Base-by-base conservation (phyloP, 2,797 vertebrate genomes). In the Muscicapa comitata region DNA sequence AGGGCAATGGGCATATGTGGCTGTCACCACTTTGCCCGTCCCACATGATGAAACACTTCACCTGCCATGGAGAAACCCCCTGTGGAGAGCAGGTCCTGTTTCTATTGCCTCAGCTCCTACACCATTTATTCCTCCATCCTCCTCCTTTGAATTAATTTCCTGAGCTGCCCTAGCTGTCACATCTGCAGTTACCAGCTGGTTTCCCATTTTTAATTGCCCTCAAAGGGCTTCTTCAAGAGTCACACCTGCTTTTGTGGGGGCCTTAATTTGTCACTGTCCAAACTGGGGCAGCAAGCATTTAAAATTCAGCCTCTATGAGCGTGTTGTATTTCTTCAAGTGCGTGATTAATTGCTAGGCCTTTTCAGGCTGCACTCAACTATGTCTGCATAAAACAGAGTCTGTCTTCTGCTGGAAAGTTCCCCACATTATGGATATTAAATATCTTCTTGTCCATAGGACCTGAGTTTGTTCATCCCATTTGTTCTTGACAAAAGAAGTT, bases 201-300 rank as follows among this genome's bases (percentile, higher is more conserved):
- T 87, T 90, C 73, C 73, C 67, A 23, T 88, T 66, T 92, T 76
- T 95, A 84, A 89, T 94, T 80, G 55, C 42, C 58, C 86, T 65
- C 37, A 35, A 26, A 72, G 51, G 73, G 28, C 55, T 83, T 78
- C 67, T 83, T 58, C 78, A 58, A 62, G 45, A 83, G 26, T 26
- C 84, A 57, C 90, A 74, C 79, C 92, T 93, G 72, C 83, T 77
- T 83, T 86, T 43, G 4, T 33, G 25, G 16, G 33, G 58, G 37
- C 72, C 77, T 76, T 87, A 85, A 96, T 96, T 90, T 94, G 88
- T 96, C 76, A 59, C 63, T 88, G 82, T 94, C 95, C 93, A 86
- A 86, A 93, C 59, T 23, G 4, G 48, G 96, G 90, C 71, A 83
- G 37, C n/a, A 25, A 77, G 95, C 55, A 28, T 84, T 83, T 79